Evolutionary conservation across 1,140 invertebrate genomes (phyloP).

Genomic region (Plutomurus gul): DNA sequence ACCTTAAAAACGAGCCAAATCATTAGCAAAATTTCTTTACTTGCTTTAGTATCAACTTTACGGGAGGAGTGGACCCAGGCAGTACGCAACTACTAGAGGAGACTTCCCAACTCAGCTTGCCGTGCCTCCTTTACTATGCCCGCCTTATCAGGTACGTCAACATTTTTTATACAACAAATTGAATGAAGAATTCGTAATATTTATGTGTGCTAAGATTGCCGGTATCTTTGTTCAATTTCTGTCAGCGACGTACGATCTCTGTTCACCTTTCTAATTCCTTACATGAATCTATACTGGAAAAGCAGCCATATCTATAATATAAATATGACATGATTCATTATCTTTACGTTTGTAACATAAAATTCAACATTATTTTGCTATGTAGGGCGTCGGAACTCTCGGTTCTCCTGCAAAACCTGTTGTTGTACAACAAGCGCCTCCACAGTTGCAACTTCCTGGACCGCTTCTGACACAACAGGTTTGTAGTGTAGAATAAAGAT

Average conservation of each 20-base stretch:
- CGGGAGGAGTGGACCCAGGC: conserved; percentile 67
- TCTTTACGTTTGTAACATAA: not conserved
- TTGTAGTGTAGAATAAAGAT: not conserved
- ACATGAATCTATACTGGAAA: not conserved
- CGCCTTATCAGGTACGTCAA: conserved; percentile 71
- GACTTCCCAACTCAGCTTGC: conserved; percentile 77
- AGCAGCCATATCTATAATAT: too few species aligned
- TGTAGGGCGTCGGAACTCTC: conserved; percentile 60
- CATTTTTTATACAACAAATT: not conserved
- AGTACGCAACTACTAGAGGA: conserved; percentile 67
- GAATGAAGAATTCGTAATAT: not conserved
- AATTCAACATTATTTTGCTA: not conserved
- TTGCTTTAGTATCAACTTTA: conserved; percentile 77
- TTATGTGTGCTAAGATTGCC: not conserved
- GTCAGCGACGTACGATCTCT: not conserved
- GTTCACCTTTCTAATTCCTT: not conserved
- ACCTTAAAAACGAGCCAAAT: too few species aligned
- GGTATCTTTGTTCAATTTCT: conserved; percentile 19
- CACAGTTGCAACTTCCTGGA: conserved; percentile 66
- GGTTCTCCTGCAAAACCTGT: conserved; percentile 85
- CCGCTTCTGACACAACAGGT: conserved; percentile 55
- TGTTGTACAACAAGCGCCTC: conserved; percentile 73
- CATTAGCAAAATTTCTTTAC: too few species aligned
- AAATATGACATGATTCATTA: too few species aligned
- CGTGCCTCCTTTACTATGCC: conserved; percentile 89